Evolutionary conservation across 2,888 invertebrate genomes (phyloP).

Genomic region (Ptilodon capucinus): DNA sequence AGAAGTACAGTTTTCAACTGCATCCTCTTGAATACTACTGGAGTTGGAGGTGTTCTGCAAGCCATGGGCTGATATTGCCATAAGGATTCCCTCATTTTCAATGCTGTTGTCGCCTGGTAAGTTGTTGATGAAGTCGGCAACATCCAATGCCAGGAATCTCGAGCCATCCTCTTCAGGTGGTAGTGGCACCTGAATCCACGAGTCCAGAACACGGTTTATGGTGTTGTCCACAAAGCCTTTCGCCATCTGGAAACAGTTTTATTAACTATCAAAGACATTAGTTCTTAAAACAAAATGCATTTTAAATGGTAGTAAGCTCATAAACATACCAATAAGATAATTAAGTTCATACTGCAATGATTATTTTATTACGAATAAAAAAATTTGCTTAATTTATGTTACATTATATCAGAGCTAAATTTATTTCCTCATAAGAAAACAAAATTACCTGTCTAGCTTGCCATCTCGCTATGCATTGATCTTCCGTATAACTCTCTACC

Average conservation of each 20-base stretch:
- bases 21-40: slow-evolving; percentile 33
- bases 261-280: not conserved
- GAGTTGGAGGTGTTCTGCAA: slow-evolving; percentile 73
- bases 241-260: slow-evolving; percentile 74
- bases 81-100: slow-evolving; percentile 87
- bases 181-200: slow-evolving; percentile 78
- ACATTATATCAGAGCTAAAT: not conserved
- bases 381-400: no score
- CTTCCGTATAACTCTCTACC: slow-evolving; percentile 55
- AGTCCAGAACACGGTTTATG: slow-evolving; percentile 86
- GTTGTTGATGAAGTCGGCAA: slow-evolving; percentile 80
- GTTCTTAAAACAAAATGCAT: no score
- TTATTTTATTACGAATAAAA: no score
- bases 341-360: no score
- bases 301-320: no score
- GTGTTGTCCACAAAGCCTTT: slow-evolving; percentile 87
- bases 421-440: not conserved
- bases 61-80: slow-evolving; percentile 89
- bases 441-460: slow-evolving; percentile 83
- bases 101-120: slow-evolving; percentile 81
- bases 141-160: slow-evolving; percentile 62
- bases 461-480: slow-evolving; percentile 80
- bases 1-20: slow-evolving; percentile 14
- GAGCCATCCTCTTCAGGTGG: slow-evolving; percentile 62
- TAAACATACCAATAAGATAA: no score